These are phyloP conservation scores for Pluvianellus socialis DNA, from an alignment of 2,113 vertebrate species.

Conservation along the genomic window DNA sequence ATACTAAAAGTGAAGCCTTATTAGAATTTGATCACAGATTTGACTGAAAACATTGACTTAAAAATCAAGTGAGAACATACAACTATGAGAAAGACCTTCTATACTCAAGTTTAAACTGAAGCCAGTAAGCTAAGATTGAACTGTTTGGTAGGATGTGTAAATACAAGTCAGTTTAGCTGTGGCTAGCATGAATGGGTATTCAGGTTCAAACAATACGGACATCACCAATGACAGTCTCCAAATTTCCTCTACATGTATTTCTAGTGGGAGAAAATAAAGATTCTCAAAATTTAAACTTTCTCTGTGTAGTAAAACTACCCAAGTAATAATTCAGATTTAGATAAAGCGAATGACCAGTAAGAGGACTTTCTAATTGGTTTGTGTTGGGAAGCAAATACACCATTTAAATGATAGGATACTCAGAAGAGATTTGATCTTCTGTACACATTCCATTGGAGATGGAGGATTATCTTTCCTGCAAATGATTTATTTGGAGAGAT, in stretches of 20 bases:
- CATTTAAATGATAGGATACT: not conserved
- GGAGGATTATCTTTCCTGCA: not conserved
- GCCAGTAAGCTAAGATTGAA: not conserved
- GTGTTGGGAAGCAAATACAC: not conserved
- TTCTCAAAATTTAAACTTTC: not conserved
- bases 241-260: not conserved
- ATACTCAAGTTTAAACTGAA: not conserved
- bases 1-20: not conserved
- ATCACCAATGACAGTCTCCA: not conserved
- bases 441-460: conserved; percentile 2
- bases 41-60: not conserved
- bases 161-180: not conserved
- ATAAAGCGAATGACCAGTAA: not conserved
- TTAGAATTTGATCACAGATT: not conserved
- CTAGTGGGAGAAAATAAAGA: not conserved
- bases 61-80: not conserved
- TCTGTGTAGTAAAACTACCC: not conserved
- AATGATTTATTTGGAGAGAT: conserved; percentile 30
- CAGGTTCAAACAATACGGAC: not conserved
- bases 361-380: not conserved
- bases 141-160: not conserved
- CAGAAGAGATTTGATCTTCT: not conserved
- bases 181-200: not conserved
- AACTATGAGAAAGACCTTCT: not conserved
- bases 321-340: not conserved